These are phyloP conservation scores for Dolomedes plantarius DNA, from an alignment of 2,888 invertebrate species.

Conservation along the genomic window DNA sequence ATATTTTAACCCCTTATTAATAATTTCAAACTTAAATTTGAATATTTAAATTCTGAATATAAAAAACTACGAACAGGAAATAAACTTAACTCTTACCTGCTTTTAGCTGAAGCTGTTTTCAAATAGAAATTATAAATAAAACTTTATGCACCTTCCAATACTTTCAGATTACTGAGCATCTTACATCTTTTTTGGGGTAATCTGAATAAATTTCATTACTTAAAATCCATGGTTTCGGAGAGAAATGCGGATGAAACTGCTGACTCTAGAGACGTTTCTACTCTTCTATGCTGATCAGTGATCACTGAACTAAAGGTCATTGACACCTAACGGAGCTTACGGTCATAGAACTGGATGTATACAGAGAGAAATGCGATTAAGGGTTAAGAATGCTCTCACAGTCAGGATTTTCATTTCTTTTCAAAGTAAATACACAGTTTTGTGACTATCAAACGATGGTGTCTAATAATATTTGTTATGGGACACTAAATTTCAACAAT, in stretches of 20 bases:
- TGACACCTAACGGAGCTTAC: constrained; percentile 71
- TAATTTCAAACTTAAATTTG: not conserved
- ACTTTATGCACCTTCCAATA: constrained; percentile 20
- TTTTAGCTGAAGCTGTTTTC: not conserved
- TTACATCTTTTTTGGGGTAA: constrained; percentile 1
- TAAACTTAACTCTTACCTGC: constrained; percentile 59
- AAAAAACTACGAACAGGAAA: constrained; percentile 32
- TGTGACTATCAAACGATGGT: not conserved
- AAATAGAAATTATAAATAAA: constrained; percentile 55
- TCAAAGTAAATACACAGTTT: not conserved
- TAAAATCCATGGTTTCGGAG: constrained; percentile 51
- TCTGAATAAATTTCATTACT: constrained; percentile 17
- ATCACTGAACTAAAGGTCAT: constrained; percentile 72
- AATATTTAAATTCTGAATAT: not conserved
- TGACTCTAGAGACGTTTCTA: constrained; percentile 41
- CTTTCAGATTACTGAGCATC: not conserved
- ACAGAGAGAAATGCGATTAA: constrained; percentile 27
- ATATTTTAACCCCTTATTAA: not conserved
- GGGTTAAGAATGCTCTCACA: not conserved
- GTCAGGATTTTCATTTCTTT: not conserved
- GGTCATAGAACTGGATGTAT: constrained; percentile 67
- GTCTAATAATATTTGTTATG: not conserved
- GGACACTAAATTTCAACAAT: not conserved
- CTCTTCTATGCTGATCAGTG: constrained; percentile 68
- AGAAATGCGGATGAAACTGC: constrained; percentile 51